Evolutionary conservation across 2,113 vertebrate species (phyloP).

Genomic region (Noturus placidus): DNA sequence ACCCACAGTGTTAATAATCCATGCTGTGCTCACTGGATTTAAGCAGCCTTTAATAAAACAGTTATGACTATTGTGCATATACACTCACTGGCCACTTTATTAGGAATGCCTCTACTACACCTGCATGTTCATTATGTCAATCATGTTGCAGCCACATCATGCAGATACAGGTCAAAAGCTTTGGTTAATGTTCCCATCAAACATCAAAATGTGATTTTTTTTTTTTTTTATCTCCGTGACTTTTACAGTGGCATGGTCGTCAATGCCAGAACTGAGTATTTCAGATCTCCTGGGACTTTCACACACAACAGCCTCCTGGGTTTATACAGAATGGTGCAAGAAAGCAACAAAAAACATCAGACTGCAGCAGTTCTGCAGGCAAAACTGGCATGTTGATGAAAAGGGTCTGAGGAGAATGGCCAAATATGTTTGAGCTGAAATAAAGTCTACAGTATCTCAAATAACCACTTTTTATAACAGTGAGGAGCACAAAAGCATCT

Average conservation of each 20-base stretch:
- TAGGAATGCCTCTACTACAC: neutral
- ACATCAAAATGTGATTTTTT: neutral
- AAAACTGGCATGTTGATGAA: neutral
- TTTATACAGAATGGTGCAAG: neutral
- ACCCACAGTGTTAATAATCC: neutral
- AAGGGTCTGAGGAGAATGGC: neutral
- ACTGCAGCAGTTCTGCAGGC: neutral
- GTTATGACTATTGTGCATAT: neutral
- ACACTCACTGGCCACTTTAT: neutral
- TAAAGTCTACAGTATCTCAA: neutral
- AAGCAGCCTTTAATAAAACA: neutral
- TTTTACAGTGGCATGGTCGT: neutral
- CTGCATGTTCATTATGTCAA: neutral
- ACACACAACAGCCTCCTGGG: neutral
- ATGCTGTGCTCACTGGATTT: neutral
- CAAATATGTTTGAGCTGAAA: neutral
- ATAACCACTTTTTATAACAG: neutral
- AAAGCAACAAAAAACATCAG: neutral
- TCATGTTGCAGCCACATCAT: neutral
- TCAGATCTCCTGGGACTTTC: neutral
- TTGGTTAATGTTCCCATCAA: neutral
- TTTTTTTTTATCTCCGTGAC: neutral
- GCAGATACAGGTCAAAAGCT: neutral
- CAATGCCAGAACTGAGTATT: neutral
- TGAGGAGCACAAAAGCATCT: neutral